Conservation (phyloP, 1,140 invertebrate genomes). For the Pseudomyrmex gracilis region DNA sequence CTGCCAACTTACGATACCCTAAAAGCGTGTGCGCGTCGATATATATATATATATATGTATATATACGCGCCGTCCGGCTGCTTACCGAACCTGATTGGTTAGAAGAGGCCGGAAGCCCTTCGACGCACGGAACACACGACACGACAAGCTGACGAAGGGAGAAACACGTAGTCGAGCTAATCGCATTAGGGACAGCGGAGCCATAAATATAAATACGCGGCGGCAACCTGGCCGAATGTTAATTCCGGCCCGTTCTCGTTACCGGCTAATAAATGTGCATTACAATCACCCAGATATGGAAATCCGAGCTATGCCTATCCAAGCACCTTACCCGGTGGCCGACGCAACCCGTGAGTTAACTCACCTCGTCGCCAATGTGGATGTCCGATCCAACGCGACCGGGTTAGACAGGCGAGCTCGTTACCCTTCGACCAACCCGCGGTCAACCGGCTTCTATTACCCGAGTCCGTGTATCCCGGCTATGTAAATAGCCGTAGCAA, state of each 20-base stretch:
- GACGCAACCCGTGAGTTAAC: conserved; percentile 26
- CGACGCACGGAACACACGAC: conserved; percentile 48
- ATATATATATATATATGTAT: not conserved
- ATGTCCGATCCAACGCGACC: conserved; percentile 52
- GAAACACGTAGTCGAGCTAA: conserved; percentile 57
- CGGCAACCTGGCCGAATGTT: conserved; percentile 73
- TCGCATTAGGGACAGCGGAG: conserved; percentile 58
- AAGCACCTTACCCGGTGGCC: conserved; percentile 65
- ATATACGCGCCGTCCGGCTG: not conserved
- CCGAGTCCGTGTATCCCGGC: conserved; percentile 78
- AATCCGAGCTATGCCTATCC: conserved; percentile 78
- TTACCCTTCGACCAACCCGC: conserved; percentile 61
- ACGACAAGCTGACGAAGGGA: conserved; percentile 39
- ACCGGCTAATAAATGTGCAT: conserved; percentile 81
- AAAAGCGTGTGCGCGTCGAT: conserved; percentile 22
- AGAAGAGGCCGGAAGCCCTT: conserved; percentile 51
- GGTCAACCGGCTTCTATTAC: conserved; percentile 74
- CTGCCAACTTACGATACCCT: conserved; percentile 37
- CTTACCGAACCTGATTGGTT: conserved; percentile 39
- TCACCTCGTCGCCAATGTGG: conserved; percentile 21
- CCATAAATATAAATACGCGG: conserved; percentile 78
- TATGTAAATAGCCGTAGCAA: conserved; percentile 82
- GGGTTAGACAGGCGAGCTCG: conserved; percentile 62
- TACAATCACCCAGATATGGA: conserved; percentile 83
- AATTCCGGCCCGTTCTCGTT: conserved; percentile 76